Conservation (phyloP, 2,888 invertebrate genomes). For the Elysia crispata region DNA sequence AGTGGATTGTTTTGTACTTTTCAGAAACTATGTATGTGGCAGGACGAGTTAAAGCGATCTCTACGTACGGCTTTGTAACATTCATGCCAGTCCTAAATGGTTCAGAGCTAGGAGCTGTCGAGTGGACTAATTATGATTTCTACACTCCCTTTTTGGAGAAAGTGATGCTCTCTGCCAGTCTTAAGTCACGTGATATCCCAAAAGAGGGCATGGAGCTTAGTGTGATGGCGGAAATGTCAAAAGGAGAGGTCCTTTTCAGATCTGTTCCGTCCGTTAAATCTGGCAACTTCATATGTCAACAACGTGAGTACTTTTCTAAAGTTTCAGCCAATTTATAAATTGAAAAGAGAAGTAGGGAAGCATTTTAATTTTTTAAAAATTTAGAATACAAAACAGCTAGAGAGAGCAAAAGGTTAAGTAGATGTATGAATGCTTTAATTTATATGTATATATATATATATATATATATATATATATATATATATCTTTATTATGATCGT, state of each 20-base stretch:
- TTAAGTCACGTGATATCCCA: background rate
- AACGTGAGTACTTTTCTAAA: slow-evolving; percentile 22
- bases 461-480: background rate
- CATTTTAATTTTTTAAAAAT: no score
- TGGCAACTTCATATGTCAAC: slow-evolving; percentile 11
- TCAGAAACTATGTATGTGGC: background rate
- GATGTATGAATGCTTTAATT: no score
- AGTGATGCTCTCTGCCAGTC: background rate
- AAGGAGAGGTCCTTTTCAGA: no score
- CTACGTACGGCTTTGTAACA: background rate
- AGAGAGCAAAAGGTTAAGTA: no score
- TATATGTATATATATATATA: no score
- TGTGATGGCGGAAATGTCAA: no score
- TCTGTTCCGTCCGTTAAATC: background rate
- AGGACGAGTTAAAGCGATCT: slow-evolving; percentile 22
- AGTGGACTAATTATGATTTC: slow-evolving; percentile 37
- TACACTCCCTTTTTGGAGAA: background rate
- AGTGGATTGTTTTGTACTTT: no score
- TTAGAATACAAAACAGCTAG: no score
- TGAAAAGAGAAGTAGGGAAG: no score
- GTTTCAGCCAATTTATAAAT: no score
- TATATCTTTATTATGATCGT: background rate
- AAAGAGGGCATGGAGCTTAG: background rate
- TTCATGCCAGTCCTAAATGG: background rate
- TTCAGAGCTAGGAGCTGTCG: background rate